Base-by-base conservation (phyloP, 2,888 invertebrate species). In the Agrotis clavis region DNA sequence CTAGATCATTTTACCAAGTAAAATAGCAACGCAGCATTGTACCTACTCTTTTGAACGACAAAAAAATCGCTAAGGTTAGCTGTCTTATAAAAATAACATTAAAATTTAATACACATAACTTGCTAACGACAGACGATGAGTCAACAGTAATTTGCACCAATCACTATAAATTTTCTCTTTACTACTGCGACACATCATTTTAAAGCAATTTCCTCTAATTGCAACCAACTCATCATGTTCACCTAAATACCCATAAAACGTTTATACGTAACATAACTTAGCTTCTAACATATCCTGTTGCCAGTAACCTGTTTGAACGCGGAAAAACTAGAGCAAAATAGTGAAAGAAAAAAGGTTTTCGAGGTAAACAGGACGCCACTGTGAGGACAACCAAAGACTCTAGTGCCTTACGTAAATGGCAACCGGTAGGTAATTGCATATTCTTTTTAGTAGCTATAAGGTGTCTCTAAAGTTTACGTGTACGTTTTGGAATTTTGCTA, bases 351-450 rank as follows among this genome's bases (percentile, higher is more conserved):
- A 91, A 92, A 89, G 78, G 74, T 82, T 74, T 41, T 4, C 92
- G 92, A 94, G 94, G 94, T 83, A 86, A 94, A 91, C 94, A 93
- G 92, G 93, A 92, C 92, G 91, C 90, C 77, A 85, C 82, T 2
- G 65, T 89, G 91, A 92, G 91, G 92, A 90, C 92, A 91, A 86
- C 81, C 83, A 86, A 92, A 87, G 87, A 74, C 79, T 74, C 57
- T 64, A 77, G 79, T 77, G 66, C 83, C 87, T 87, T 86, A 86
- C 88, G 85, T 90, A 90, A 90, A 91, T 83, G 86, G 89, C 71
- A 84, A 87, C 87, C 80, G 79, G 86, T 79, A 76, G 79, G 74
- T 79, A 71, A 81, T 74, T 74, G 67, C 68, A 75, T 79, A 80
- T 74, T 74, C 50, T 66, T 62, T 67, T 41, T 81, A 73, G 80